phyloP scores from a whole-genome alignment of 2,113 vertebrate species.

The Psittacus erithacus region DNA sequence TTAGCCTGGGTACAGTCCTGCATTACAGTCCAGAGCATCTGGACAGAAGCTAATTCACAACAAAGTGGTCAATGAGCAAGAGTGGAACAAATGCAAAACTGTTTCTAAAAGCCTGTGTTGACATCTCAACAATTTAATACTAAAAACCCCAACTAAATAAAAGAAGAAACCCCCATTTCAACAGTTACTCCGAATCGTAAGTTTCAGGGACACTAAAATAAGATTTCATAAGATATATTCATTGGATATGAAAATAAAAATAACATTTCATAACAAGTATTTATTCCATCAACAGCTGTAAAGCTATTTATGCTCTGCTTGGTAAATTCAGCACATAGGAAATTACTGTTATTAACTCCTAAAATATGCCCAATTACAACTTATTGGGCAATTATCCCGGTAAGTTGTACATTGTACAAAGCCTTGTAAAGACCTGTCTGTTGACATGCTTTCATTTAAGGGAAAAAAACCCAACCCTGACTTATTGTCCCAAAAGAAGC shows the following conservation, averaged over 20 bases:
- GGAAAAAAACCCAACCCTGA: background rate
- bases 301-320: background rate
- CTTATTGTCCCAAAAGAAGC: background rate
- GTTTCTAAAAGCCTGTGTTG: background rate
- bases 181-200: background rate
- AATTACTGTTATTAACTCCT: background rate
- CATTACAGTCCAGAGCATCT: background rate
- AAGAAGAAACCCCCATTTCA: background rate
- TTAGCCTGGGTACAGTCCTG: background rate
- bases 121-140: background rate
- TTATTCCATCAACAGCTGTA: background rate
- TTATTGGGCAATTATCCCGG: background rate
- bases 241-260: background rate
- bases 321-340: background rate
- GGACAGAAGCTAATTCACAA: background rate
- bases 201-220: background rate
- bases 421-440: background rate
- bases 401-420: background rate
- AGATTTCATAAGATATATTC: background rate
- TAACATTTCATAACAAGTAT: background rate
- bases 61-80: background rate
- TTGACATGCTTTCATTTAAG: background rate
- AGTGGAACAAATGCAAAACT: background rate
- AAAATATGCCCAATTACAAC: background rate
- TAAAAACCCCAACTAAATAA: background rate